Evolutionary conservation across 1,140 invertebrate species (phyloP).

Genomic region (Pseudomyrmex dendroicus): DNA sequence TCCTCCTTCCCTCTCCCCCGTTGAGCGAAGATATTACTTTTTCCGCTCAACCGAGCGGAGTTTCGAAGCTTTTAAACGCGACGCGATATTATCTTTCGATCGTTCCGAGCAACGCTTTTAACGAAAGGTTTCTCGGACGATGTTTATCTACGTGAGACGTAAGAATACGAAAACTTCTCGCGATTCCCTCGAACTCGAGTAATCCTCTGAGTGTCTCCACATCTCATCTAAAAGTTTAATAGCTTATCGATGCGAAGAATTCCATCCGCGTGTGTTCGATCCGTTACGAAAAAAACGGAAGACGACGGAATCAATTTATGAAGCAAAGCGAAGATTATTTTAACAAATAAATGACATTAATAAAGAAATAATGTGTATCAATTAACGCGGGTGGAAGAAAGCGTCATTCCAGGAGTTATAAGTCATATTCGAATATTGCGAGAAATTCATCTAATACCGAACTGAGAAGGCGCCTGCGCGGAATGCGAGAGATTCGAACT

Average conservation of each 20-base stretch:
- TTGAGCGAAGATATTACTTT: constrained; percentile 7
- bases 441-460: no score
- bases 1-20: background rate
- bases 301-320: background rate
- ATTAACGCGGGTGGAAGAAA: no score
- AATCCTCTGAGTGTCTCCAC: background rate
- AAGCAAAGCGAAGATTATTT: no score
- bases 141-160: constrained; percentile 14
- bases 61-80: background rate
- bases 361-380: no score
- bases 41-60: constrained; percentile 9
- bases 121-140: background rate
- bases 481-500: no score
- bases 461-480: no score
- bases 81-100: constrained; percentile 1
- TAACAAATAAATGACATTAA: no score
- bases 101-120: background rate
- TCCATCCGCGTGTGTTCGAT: background rate
- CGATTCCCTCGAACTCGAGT: background rate
- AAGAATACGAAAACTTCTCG: constrained; percentile 20
- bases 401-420: no score
- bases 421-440: no score
- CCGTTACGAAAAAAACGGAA: background rate
- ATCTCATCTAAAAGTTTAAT: constrained; percentile 18
- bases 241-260: constrained; percentile 1